These are phyloP conservation scores for Erinaceus europaeus DNA, from an alignment of 2,113 vertebrate species.

Conservation along the genomic window DNA sequence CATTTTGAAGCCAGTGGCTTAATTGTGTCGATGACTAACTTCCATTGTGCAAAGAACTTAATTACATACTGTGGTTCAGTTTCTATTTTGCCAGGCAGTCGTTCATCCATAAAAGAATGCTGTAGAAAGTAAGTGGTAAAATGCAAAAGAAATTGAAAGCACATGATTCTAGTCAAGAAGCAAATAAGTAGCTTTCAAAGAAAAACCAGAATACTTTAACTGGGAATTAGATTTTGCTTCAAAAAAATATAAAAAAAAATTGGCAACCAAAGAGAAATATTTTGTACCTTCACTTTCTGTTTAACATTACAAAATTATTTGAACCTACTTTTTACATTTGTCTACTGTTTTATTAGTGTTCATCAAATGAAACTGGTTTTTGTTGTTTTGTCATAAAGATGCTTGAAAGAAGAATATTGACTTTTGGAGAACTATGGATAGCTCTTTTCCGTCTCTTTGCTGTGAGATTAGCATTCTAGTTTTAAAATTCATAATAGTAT, in stretches of 20 bases:
- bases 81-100: constrained; percentile 75
- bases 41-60: constrained; percentile 77
- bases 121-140: constrained; percentile 70
- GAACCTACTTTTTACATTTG: constrained; percentile 6
- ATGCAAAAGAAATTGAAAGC: constrained; percentile 71
- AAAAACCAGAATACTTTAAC: constrained; percentile 40
- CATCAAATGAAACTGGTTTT: not conserved
- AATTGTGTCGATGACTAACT: constrained; percentile 68
- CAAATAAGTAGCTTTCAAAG: constrained; percentile 69
- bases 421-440: too few relatives aligned
- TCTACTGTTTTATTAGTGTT: constrained; percentile 51
- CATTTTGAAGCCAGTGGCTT: constrained; percentile 51
- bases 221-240: constrained; percentile 22
- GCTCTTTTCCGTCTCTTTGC: not conserved
- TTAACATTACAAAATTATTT: constrained; percentile 15
- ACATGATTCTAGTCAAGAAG: constrained; percentile 69
- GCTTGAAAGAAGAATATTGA: not conserved
- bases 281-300: constrained; percentile 35
- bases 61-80: constrained; percentile 73
- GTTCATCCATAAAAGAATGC: constrained; percentile 73
- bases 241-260: constrained; percentile 22
- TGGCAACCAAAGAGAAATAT: constrained; percentile 34
- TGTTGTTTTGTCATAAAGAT: not conserved
- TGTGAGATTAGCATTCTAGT: not conserved
- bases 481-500: not conserved